Conservation (phyloP, 2,113 vertebrate species). For the Probosciger aterrimus region DNA sequence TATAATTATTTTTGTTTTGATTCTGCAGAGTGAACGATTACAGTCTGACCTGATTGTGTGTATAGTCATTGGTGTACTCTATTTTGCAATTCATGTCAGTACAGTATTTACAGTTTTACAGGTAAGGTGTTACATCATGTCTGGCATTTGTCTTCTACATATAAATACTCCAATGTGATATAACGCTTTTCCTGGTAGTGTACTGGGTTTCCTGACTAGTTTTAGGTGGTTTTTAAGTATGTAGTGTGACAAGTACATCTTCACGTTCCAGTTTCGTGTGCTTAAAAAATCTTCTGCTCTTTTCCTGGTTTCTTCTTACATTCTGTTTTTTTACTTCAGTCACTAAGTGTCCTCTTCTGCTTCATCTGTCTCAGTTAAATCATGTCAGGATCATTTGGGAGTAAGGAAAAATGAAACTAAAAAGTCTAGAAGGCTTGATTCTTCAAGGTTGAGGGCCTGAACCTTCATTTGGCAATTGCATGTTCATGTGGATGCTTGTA, state of each 20-base stretch:
- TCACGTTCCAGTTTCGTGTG: background rate
- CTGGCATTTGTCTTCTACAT: background rate
- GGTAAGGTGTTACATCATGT: slow-evolving; percentile 72
- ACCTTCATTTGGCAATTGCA: background rate
- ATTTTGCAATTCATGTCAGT: slow-evolving; percentile 98
- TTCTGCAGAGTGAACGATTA: slow-evolving; percentile 87
- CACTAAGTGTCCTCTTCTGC: background rate
- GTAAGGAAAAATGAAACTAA: background rate
- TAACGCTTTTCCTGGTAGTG: background rate
- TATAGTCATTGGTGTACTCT: slow-evolving; percentile 91
- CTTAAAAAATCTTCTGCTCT: background rate
- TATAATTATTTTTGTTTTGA: background rate
- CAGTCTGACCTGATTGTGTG: slow-evolving; percentile 97
- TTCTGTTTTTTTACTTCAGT: background rate
- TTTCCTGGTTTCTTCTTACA: background rate
- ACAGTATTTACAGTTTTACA: slow-evolving; percentile 96
- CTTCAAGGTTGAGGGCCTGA: background rate
- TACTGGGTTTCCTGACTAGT: background rate
- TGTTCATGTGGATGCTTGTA: background rate
- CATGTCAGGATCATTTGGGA: background rate
- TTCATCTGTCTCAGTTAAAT: background rate
- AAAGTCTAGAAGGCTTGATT: background rate
- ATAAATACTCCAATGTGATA: background rate
- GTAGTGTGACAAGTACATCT: rapidly evolving
- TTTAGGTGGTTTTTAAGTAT: background rate